Conservation (phyloP, 1,140 invertebrate species). For the Elysia chlorotica region DNA sequence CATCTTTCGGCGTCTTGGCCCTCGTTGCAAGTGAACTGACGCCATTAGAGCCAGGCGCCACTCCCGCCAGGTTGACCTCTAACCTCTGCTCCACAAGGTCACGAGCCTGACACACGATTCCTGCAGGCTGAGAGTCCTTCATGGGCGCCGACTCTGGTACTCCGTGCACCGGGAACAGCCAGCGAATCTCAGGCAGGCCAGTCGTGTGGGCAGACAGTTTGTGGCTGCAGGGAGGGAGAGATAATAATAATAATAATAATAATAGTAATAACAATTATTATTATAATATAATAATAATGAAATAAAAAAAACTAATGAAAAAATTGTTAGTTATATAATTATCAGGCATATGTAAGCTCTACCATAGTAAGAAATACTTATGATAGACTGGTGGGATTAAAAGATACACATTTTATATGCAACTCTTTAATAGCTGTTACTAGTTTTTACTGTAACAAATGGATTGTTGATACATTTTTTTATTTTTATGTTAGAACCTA, state of each 20-base stretch:
- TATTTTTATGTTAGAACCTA: no score
- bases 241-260: no score
- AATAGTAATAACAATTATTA: neutral
- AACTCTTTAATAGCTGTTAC: no score
- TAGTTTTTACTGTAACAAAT: no score
- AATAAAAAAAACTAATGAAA: neutral
- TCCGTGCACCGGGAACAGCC: conserved; percentile 57
- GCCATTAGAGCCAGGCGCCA: conserved; percentile 38
- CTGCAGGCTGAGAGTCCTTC: conserved; percentile 38
- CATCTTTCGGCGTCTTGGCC: conserved; percentile 48
- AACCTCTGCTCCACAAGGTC: conserved; percentile 50
- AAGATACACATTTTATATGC: no score
- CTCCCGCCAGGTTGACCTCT: conserved; percentile 54
- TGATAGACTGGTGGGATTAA: no score
- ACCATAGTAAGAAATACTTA: neutral
- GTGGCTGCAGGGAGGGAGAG: neutral
- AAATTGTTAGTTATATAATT: no score
- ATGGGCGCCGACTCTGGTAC: conserved; percentile 48
- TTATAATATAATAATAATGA: conserved; percentile 8
- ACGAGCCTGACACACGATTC: conserved; percentile 49
- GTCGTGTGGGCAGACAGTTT: neutral
- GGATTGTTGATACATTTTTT: no score
- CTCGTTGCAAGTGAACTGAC: conserved; percentile 28
- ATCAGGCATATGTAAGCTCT: no score
- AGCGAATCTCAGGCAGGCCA: conserved; percentile 47